Conservation (phyloP, 2,888 invertebrate species). For the Trilocha varians region DNA sequence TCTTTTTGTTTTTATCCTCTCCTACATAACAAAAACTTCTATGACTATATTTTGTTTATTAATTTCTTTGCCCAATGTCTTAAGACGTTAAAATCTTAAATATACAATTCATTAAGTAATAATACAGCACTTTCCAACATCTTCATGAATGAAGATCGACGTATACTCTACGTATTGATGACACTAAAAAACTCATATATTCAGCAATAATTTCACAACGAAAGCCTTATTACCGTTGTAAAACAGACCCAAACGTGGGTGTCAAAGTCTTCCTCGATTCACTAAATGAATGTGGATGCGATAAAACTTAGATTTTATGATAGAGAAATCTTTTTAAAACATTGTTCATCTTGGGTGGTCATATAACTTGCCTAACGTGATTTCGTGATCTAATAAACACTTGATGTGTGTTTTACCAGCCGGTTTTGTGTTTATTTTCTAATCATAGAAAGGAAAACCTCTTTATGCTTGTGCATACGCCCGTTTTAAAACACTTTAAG, state of each 20-base stretch:
- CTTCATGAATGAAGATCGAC: too few species aligned
- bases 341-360: constrained; percentile 70
- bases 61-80: too few species aligned
- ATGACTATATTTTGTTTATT: too few species aligned
- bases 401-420: constrained; percentile 47
- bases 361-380: constrained; percentile 40
- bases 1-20: too few species aligned
- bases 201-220: constrained; percentile 38
- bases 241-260: constrained; percentile 47
- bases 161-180: constrained; percentile 18
- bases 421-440: constrained; percentile 50
- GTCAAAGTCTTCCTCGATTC: constrained; percentile 53
- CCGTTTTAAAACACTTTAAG: constrained; percentile 18
- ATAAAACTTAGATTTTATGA: constrained; percentile 69
- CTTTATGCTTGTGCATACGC: constrained; percentile 16
- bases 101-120: too few species aligned
- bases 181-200: constrained; percentile 29
- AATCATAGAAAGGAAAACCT: constrained; percentile 40
- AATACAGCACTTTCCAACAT: too few species aligned
- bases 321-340: constrained; percentile 52
- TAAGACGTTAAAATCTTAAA: too few species aligned
- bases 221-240: constrained; percentile 39
- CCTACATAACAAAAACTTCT: too few species aligned
- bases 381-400: constrained; percentile 56
- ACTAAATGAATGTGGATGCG: constrained; percentile 42